Evolutionary conservation across 2,888 invertebrate species (phyloP).

Genomic region (Omphaloscelis lunosa): DNA sequence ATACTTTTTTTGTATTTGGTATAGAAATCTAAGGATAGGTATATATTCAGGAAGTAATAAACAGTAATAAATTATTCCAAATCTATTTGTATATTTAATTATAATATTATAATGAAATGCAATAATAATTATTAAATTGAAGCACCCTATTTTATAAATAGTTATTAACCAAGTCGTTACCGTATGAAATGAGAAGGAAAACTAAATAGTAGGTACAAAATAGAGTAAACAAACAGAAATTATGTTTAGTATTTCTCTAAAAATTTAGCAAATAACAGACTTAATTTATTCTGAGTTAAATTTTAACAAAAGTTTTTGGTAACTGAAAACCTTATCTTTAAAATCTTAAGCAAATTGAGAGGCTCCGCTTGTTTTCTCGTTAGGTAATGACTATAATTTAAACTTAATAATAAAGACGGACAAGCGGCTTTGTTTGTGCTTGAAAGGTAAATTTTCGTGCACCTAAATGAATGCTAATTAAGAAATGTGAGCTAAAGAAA

Average conservation of each 20-base stretch:
- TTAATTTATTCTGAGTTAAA: constrained; percentile 55
- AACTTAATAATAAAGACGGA: constrained; percentile 88
- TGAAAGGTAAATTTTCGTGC: constrained; percentile 86
- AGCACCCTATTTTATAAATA: background rate
- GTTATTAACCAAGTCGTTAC: background rate
- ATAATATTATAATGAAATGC: background rate
- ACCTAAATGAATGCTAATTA: constrained; percentile 85
- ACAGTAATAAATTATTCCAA: background rate
- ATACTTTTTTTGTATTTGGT: background rate
- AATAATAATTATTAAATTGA: background rate
- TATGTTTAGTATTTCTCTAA: constrained; percentile 21
- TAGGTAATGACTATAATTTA: constrained; percentile 88
- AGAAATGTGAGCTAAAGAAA: constrained; percentile 83
- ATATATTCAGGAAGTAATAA: background rate
- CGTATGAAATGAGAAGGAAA: constrained; percentile 2
- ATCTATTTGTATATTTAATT: background rate
- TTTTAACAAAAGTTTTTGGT: constrained; percentile 73
- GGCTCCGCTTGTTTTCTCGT: constrained; percentile 82
- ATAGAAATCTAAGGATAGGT: background rate
- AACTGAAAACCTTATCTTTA: constrained; percentile 79
- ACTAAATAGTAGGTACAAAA: background rate
- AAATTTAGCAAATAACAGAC: constrained; percentile 43
- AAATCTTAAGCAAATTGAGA: constrained; percentile 81
- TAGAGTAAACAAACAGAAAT: constrained; percentile 59
- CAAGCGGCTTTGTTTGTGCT: constrained; percentile 86